phyloP scores from a whole-genome alignment of 2,888 invertebrate genomes.

The Eristalis intricaria region DNA sequence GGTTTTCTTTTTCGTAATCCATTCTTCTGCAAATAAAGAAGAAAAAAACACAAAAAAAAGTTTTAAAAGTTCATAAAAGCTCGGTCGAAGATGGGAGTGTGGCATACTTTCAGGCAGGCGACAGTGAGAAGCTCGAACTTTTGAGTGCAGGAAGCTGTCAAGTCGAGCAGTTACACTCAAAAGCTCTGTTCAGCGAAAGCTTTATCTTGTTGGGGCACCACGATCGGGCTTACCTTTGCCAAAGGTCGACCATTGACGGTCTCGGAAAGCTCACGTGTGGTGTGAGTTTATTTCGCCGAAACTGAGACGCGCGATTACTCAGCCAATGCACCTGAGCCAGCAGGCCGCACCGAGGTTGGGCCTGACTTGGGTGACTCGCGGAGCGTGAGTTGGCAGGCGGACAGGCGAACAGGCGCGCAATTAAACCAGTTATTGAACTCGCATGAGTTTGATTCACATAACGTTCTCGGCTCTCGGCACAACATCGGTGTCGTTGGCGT shows the following conservation, averaged over 20 bases:
- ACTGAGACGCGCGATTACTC: slow-evolving; percentile 34
- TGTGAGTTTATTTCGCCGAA: slow-evolving; percentile 10
- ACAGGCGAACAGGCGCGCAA: slow-evolving; percentile 34
- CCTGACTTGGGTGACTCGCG: not conserved
- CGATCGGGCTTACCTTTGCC: slow-evolving; percentile 3
- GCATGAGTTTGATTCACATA: slow-evolving; percentile 43
- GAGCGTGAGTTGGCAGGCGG: not conserved
- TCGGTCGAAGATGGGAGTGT: not conserved
- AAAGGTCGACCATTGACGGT: slow-evolving; percentile 41
- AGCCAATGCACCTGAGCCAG: slow-evolving; percentile 59
- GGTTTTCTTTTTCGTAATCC: slow-evolving; percentile 94
- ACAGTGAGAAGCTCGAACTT: slow-evolving; percentile 8
- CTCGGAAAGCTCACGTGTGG: slow-evolving; percentile 16
- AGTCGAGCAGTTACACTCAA: not conserved
- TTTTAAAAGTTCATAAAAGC: not conserved
- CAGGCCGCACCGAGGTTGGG: slow-evolving; percentile 7
- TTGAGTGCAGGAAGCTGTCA: not conserved
- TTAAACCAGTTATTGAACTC: slow-evolving; percentile 71
- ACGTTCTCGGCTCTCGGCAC: not conserved
- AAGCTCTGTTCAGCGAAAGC: slow-evolving; percentile 3
- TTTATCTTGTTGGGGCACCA: slow-evolving; percentile 4
- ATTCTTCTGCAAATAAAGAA: slow-evolving; percentile 90
- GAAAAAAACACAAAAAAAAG: too few species aligned
- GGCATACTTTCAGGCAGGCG: slow-evolving; percentile 46
- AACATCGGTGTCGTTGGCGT: slow-evolving; percentile 16